phyloP scores from a whole-genome alignment of 2,888 invertebrate species.

The Mallateleia sp. region DNA sequence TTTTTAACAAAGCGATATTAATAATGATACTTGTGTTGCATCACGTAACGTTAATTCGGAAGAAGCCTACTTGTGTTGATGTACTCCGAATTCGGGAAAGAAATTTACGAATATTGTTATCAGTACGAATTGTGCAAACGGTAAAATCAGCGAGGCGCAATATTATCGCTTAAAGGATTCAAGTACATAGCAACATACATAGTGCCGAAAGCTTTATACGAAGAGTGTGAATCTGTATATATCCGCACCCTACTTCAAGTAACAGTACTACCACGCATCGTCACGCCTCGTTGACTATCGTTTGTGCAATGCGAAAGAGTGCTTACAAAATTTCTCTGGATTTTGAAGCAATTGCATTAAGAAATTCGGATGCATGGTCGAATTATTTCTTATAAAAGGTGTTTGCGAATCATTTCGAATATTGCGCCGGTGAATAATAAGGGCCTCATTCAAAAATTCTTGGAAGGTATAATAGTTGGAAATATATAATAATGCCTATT shows the following conservation, averaged over 20 bases:
- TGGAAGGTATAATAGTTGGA: not conserved
- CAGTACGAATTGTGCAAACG: conserved; percentile 61
- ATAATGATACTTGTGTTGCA: not conserved
- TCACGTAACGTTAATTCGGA: not conserved
- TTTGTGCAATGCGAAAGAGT: conserved; percentile 57
- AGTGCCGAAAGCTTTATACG: conserved; percentile 51
- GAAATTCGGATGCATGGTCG: conserved; percentile 47
- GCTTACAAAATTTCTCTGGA: conserved; percentile 61
- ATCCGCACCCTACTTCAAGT: conserved; percentile 53
- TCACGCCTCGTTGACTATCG: conserved; percentile 64
- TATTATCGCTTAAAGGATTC: conserved; percentile 68
- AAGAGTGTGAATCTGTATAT: conserved; percentile 57
- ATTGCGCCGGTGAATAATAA: conserved; percentile 35
- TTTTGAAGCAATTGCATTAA: conserved; percentile 68
- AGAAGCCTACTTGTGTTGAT: not conserved
- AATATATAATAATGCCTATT: conserved; percentile 29
- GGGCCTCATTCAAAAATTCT: conserved; percentile 10
- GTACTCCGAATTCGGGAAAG: conserved; percentile 8
- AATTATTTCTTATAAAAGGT: conserved; percentile 56
- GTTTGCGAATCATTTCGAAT: conserved; percentile 47
- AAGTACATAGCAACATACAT: conserved; percentile 37
- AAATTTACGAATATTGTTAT: conserved; percentile 54
- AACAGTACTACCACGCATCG: conserved; percentile 54
- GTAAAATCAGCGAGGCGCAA: conserved; percentile 57
- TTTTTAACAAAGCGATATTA: too few relatives aligned